phyloP scores from a whole-genome alignment of 2,797 vertebrate species.

The Sylvia borin region DNA sequence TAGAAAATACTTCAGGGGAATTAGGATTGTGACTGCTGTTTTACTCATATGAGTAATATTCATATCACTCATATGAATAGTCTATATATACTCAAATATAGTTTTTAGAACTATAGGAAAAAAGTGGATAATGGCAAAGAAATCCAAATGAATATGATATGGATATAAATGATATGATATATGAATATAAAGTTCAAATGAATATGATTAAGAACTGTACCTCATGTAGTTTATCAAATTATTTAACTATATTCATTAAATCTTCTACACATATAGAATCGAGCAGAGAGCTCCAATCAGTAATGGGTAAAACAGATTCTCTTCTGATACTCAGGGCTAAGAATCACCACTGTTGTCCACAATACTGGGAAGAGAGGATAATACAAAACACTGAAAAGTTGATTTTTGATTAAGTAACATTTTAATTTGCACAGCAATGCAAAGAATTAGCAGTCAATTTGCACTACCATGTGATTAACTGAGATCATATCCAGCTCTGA shows the following conservation, averaged over 20 bases:
- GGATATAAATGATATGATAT: not conserved
- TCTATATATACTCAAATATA: not conserved
- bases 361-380: not conserved
- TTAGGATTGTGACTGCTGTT: not conserved
- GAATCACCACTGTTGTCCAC: not conserved
- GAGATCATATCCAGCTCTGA: not conserved
- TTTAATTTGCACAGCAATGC: rapidly evolving
- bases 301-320: not conserved
- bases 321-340: not conserved
- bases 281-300: not conserved
- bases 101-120: not conserved
- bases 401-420: not conserved
- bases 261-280: not conserved
- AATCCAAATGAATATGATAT: not conserved
- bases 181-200: not conserved
- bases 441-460: not conserved
- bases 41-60: not conserved
- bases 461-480: not conserved
- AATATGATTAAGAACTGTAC: not conserved
- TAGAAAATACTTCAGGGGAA: not conserved
- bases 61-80: not conserved
- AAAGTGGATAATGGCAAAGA: not conserved
- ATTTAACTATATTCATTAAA: not conserved
- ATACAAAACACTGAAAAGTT: not conserved
- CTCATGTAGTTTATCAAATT: not conserved